phyloP scores from a whole-genome alignment of 2,113 vertebrate species.

The Silurus glanis region DNA sequence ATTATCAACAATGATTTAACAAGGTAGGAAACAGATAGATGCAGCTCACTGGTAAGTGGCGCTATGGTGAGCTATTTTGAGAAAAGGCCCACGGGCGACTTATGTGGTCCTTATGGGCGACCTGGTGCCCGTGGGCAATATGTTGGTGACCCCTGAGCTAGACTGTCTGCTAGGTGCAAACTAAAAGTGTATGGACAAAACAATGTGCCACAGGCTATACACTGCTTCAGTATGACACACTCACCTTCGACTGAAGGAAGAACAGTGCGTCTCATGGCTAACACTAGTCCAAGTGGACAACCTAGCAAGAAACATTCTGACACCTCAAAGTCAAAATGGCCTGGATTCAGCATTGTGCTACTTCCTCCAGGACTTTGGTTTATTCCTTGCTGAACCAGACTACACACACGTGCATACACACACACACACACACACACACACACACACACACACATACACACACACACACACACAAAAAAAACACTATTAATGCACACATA shows the following conservation, averaged over 20 bases:
- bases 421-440: not conserved
- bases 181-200: conserved; percentile 22
- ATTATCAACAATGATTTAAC: no score
- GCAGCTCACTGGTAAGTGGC: no score
- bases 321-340: conserved; percentile 92
- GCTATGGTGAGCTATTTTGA: no score
- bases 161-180: conserved; percentile 13
- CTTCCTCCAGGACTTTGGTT: conserved; percentile 71
- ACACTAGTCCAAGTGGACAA: conserved; percentile 89
- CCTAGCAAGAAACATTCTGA: conserved; percentile 95
- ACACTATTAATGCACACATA: not conserved
- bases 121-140: no score
- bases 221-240: not conserved
- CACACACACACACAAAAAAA: not conserved
- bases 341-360: conserved; percentile 78
- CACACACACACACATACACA: not conserved
- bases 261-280: conserved; percentile 95
- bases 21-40: no score
- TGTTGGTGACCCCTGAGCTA: not conserved
- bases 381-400: conserved; percentile 79
- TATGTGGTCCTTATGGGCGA: no score
- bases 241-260: conserved; percentile 87
- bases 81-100: no score
- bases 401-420: conserved; percentile 49
- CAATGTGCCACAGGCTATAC: conserved; percentile 16